Percentiles rank a stretch among this genome's conserved stretches.
These are phyloP conservation scores for Odontocerum albicorne DNA, from an alignment of 2,888 invertebrate genomes.

Conservation along the genomic window DNA sequence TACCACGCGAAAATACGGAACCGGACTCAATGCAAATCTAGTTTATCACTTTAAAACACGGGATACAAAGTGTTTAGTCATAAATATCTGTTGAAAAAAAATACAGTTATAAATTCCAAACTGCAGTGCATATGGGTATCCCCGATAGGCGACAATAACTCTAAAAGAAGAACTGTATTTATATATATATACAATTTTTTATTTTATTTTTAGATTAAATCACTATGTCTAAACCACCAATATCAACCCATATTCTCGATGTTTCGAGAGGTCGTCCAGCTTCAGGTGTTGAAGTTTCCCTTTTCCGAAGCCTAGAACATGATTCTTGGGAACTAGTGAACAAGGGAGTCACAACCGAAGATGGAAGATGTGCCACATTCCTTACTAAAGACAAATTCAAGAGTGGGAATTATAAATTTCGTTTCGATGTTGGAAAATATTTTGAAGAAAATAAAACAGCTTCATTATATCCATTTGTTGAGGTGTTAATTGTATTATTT, in stretches of 20 bases:
- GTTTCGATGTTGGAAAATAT: conserved; percentile 73
- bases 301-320: conserved; percentile 66
- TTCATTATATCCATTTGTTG: conserved; percentile 76
- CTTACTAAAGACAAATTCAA: conserved; percentile 61
- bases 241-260: conserved; percentile 77
- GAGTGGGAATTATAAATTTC: conserved; percentile 71
- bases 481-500: conserved; percentile 52
- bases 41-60: too few relatives aligned
- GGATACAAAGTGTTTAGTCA: too few relatives aligned
- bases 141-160: too few relatives aligned
- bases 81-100: too few relatives aligned
- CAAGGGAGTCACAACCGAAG: conserved; percentile 62
- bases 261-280: conserved; percentile 70
- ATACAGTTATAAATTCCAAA: too few relatives aligned
- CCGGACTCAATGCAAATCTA: too few relatives aligned
- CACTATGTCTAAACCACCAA: conserved; percentile 53
- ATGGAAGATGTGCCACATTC: conserved; percentile 69
- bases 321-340: conserved; percentile 67
- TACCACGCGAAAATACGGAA: too few relatives aligned
- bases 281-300: conserved; percentile 64
- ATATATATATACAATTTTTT: too few relatives aligned
- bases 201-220: too few relatives aligned
- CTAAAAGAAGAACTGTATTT: too few relatives aligned
- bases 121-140: too few relatives aligned
- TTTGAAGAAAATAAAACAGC: conserved; percentile 62